Percentiles rank a stretch among this genome's conserved stretches.
These are phyloP conservation scores for Hypolimnas misippus DNA, from an alignment of 2,888 invertebrate genomes.

Conservation along the genomic window DNA sequence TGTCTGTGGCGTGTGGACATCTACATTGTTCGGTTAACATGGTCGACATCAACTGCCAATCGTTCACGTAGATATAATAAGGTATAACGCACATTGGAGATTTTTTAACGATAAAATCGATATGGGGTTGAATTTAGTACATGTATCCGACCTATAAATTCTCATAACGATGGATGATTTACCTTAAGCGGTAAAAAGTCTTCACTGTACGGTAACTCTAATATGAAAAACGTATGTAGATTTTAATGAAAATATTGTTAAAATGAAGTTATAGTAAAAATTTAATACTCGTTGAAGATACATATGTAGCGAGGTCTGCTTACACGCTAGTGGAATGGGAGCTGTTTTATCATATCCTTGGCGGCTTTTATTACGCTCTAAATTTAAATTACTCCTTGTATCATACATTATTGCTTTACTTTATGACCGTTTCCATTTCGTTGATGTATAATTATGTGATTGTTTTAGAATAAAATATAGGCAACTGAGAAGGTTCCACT, in stretches of 20 bases:
- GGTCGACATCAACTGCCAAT: constrained; percentile 73
- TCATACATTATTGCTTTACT: neutral
- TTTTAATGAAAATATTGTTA: constrained; percentile 73
- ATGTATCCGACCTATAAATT: neutral
- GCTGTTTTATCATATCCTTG: constrained; percentile 21
- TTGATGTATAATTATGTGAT: constrained; percentile 20
- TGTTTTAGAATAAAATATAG: neutral
- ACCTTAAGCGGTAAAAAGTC: constrained; percentile 43
- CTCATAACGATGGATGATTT: neutral
- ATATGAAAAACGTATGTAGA: constrained; percentile 68
- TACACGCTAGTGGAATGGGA: constrained; percentile 35
- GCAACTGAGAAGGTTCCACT: neutral
- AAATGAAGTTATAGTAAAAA: constrained; percentile 78
- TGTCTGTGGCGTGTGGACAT: constrained; percentile 43
- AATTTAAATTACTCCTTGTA: constrained; percentile 9
- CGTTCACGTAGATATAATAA: constrained; percentile 65
- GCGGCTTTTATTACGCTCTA: constrained; percentile 19
- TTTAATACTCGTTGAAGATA: constrained; percentile 79
- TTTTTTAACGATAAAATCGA: neutral
- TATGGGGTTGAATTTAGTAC: neutral
- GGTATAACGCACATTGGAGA: constrained; percentile 46
- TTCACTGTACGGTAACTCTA: constrained; percentile 30
- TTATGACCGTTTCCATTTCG: constrained; percentile 33
- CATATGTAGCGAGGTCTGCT: constrained; percentile 58
- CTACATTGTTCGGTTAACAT: constrained; percentile 53